Evolutionary conservation across 2,888 invertebrate genomes (phyloP), one percentile per base, ranked within the genome.

Genomic region (Mesorhabditis spiculigera): DNA sequence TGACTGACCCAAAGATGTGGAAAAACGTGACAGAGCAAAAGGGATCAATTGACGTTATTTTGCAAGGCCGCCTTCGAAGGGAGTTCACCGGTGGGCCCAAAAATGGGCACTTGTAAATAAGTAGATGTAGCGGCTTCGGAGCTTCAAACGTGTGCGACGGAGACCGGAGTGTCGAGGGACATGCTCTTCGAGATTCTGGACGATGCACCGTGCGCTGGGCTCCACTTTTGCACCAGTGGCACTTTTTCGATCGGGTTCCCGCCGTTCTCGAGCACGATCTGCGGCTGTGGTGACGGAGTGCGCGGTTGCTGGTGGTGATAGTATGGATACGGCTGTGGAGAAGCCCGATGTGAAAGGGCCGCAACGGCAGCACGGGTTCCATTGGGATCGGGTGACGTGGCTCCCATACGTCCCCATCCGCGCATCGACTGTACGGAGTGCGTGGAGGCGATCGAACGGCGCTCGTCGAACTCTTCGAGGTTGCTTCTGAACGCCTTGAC

Each of bases 401-500:
- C 78, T 28, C 65, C 43, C 6, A 71, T 45, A 8, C 75, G 74
- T 41, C 75, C 72, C 67, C 76, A 75, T 42, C 85, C 82, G 28
- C 85, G 78, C 80, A 86, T 82, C 41, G 84, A 84, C 63, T 85
- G 84, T 45, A 93, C 91, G 88, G 93, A 93, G 89, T 93, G 93
- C 89, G 93, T 91, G 90, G 94, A 94, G 91, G 95, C 95, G 89
- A 95, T 92, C 89, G 95, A 95, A 89, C 96, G 93, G 87, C 95
- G 92, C 90, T 98, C 97, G 90, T 94, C 96, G 90, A 97, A 90
- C 90, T 97, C 97, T 91, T 98, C 97, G 91, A 98, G 91, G 88
- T 93, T 95, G 87, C 95, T 95, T 91, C 93, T 95, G 93, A 97
- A 98, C 88, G 97, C 97, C 90, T 95, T 93, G 90, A 97, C 95